These are phyloP conservation scores for Nerophis lumbriciformis DNA, from an alignment of 2,113 vertebrate species.

Conservation along the genomic window DNA sequence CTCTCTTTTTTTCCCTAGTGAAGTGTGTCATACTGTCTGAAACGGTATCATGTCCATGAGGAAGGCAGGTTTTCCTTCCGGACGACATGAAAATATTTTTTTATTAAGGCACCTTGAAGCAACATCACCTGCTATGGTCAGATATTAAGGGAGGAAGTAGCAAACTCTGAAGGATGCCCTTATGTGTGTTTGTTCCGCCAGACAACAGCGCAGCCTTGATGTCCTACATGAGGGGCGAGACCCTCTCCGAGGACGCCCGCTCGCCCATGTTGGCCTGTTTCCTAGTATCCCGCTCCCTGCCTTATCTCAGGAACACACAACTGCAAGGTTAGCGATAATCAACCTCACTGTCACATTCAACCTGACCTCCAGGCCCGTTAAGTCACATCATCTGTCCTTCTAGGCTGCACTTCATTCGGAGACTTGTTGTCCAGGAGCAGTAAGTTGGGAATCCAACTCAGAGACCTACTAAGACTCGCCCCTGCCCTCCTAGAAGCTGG, in stretches of 20 bases:
- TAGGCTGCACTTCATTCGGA: conserved; percentile 81
- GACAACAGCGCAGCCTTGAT: conserved; percentile 75
- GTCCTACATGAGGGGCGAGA: conserved; percentile 78
- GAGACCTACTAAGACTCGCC: conserved; percentile 80
- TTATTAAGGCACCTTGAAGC: no score
- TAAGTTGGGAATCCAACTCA: conserved; percentile 79
- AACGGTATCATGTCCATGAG: no score
- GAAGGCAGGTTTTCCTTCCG: no score
- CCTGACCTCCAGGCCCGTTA: not conserved
- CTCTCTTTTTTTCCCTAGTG: no score
- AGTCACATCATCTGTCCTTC: conserved; percentile 1
- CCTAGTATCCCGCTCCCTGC: conserved; percentile 87
- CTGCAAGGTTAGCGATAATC: conserved; percentile 75
- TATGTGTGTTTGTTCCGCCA: conserved; percentile 41
- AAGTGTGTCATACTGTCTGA: no score
- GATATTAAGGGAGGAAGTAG: no score
- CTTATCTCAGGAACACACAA: conserved; percentile 73
- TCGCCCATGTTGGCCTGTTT: conserved; percentile 84
- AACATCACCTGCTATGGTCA: no score
- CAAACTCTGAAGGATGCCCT: not conserved
- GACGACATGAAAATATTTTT: no score
- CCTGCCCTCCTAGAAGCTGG: conserved; percentile 74
- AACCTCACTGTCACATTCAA: not conserved
- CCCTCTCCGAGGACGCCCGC: conserved; percentile 59
- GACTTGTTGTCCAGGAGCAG: conserved; percentile 81